Base-by-base conservation (phyloP, 1,140 invertebrate species). In the Neomicropteryx cornuta region DNA sequence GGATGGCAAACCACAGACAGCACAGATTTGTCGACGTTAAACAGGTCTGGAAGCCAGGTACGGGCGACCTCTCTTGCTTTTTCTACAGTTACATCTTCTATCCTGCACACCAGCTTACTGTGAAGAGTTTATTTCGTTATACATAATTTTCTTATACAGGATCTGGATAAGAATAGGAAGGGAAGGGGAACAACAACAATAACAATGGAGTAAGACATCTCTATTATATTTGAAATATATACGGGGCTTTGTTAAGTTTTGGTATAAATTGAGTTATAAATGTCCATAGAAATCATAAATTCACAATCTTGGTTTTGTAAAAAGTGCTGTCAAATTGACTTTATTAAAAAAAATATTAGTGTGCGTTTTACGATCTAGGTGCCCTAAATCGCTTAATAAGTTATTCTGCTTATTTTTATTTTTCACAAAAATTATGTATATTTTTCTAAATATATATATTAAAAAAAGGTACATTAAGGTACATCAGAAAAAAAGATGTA, bases 1-100 rank as follows among this genome's bases (percentile, higher is more conserved):
- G 83, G 77, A 55, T 84, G 77, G 54, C 83, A 88, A 19, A 84
- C 79, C 35, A 88, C 58, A 24, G 77, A 72, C 27, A 77, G 75
- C 49, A 75, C 76, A 27, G 72, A 66, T 24, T 60, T 47, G 11
- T 62, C 56, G 5, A 73, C 56, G 51, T 80, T 64, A 50, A 82
- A 80, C 22, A 91, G 54, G 17, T 73, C 61, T 3, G 70, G 63
- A 16, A 91, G 61, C 64, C 88, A 89, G 48, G 73, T 73, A 17
- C 62, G 51, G 4, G 79, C 83, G 29, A 87, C 76, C 36, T 66
- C 59, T 36, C 66, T 66, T 44, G 87, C 62, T 47, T 83, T 75
- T 2, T 71, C 71, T 3, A 74, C 53, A 0, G 73, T 76, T 24
- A 89, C 83, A 21, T 70, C 61, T 20, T 78, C 68, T 33, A 90